Evolutionary conservation across 2,113 vertebrate species (phyloP).

Genomic region (Spilogale gracilis): DNA sequence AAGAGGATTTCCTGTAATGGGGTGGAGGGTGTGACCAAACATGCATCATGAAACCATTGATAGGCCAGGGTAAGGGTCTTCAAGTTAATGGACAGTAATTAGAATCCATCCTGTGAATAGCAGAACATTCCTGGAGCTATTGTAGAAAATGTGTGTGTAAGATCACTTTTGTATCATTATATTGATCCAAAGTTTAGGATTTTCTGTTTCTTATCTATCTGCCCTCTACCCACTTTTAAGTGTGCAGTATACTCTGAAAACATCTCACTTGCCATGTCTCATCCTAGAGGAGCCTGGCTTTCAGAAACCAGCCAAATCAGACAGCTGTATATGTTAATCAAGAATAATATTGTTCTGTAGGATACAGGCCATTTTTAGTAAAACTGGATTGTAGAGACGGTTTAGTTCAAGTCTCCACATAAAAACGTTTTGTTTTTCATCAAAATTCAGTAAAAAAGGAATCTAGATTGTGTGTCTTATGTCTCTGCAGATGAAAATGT

Average conservation of each 20-base stretch:
- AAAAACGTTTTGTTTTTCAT: conserved; percentile 65
- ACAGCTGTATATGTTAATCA: conserved; percentile 69
- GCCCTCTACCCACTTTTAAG: neutral
- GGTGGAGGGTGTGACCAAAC: neutral
- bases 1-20: neutral
- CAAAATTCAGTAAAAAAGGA: conserved; percentile 65
- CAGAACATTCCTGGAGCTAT: neutral
- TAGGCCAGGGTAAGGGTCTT: neutral
- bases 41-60: neutral
- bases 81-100: neutral
- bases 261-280: neutral
- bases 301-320: conserved; percentile 45
- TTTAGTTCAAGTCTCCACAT: conserved; percentile 59
- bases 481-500: conserved; percentile 67
- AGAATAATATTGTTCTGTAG: conserved; percentile 46
- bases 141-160: neutral
- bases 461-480: conserved; percentile 52
- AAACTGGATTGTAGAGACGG: conserved; percentile 61
- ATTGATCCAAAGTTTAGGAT: neutral
- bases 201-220: neutral
- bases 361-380: conserved; percentile 53
- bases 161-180: conserved; percentile 7
- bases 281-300: neutral
- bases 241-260: neutral
- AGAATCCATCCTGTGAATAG: neutral